phyloP scores from a whole-genome alignment of 2,888 invertebrate genomes.

The Aromia moschata region DNA sequence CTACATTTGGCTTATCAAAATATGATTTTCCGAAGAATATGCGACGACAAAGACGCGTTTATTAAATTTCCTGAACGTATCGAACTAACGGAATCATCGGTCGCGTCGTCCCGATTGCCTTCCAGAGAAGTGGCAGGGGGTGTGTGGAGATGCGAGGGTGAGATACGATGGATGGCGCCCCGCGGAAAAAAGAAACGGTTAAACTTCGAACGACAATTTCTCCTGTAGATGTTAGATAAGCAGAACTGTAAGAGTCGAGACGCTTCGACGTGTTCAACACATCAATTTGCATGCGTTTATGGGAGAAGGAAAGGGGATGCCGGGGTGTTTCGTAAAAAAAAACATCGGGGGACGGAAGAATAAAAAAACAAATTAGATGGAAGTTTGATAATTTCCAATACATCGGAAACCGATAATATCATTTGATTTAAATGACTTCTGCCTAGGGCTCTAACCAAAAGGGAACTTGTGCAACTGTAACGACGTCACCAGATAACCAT shows the following conservation, averaged over 20 bases:
- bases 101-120: slow-evolving; percentile 18
- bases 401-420: no score
- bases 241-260: slow-evolving; percentile 2
- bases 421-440: no score
- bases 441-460: no score
- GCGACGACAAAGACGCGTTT: neutral
- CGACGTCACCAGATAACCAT: no score
- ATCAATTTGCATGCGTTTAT: slow-evolving; percentile 22
- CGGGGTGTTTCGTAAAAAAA: neutral
- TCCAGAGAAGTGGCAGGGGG: neutral
- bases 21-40: no score
- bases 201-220: slow-evolving; percentile 27
- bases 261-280: slow-evolving; percentile 15
- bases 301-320: neutral
- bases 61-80: slow-evolving; percentile 23
- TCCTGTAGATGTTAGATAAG: slow-evolving; percentile 12
- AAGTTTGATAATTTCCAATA: no score
- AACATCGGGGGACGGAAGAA: no score
- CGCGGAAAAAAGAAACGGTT: slow-evolving; percentile 21
- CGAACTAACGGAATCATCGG: slow-evolving; percentile 11
- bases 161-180: slow-evolving; percentile 19
- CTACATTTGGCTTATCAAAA: no score
- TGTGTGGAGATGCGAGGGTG: slow-evolving; percentile 28
- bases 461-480: no score
- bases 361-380: no score